These are phyloP conservation scores for Thymelicus lineola DNA, from an alignment of 2,888 invertebrate genomes.

Conservation along the genomic window DNA sequence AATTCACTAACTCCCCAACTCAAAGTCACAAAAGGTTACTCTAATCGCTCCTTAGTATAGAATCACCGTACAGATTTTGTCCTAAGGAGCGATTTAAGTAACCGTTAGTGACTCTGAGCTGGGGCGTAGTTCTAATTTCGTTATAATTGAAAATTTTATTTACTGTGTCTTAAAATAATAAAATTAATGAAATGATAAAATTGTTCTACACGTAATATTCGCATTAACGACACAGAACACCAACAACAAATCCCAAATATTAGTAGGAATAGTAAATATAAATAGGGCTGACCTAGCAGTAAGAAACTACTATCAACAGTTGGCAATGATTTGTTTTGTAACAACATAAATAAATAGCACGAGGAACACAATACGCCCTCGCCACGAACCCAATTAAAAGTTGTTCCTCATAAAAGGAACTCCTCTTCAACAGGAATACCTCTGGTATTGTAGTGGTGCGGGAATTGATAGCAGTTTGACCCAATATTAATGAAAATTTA, in stretches of 20 bases:
- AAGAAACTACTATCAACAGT: slow-evolving; percentile 7
- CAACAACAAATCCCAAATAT: not conserved
- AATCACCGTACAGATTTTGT: no score
- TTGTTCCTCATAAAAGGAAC: slow-evolving; percentile 12
- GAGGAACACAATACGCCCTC: not conserved
- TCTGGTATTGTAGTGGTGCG: slow-evolving; percentile 13
- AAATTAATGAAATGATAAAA: not conserved
- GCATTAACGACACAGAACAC: not conserved
- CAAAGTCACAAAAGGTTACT: no score
- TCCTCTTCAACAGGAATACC: not conserved
- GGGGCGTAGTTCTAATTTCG: no score
- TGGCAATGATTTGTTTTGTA: slow-evolving; percentile 2
- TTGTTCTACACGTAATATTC: not conserved
- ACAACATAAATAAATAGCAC: slow-evolving; percentile 15
- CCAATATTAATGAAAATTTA: not conserved
- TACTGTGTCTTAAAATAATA: no score
- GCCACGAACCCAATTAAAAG: slow-evolving; percentile 32
- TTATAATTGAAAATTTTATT: no score
- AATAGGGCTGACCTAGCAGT: not conserved
- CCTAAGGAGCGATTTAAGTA: no score
- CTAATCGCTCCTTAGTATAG: no score
- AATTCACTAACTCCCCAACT: no score
- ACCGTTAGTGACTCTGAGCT: no score
- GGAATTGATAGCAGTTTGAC: slow-evolving; percentile 43
- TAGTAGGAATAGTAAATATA: not conserved